Base-by-base conservation (phyloP, 2,797 vertebrate genomes). In the Florisuga fusca region DNA sequence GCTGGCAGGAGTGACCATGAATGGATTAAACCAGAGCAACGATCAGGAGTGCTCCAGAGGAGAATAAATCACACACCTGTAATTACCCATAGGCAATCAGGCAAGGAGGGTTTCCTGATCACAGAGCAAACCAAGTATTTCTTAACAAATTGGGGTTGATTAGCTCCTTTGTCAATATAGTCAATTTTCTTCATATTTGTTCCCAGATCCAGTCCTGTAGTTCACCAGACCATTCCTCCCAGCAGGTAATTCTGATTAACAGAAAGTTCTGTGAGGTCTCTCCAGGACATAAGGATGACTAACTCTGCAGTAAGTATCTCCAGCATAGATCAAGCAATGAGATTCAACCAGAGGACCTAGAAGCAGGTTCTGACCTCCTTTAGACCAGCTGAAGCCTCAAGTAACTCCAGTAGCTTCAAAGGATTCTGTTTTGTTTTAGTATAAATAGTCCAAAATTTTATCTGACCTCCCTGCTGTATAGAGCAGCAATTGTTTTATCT, bases 281-380 rank as follows among this genome's bases (percentile, higher is more conserved):
- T 50, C 95, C 55, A 34, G 85, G 94, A 87, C 71, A 63, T 59
- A 82, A n/a, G 62, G 57, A 86, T 91, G 87, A 96, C 85, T 94
- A 95, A 87, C 82, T 45, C 93, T 66, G 72, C 26, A 38, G 58
- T 84, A 67, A 75, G 53, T 87, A 79, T 88, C 91, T 91, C 79
- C 89, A 71, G 73, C 87, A 87, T 7, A 84, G 83, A 86, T 78
- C 85, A 89, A 95, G 55, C 34, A 63, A 21, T 74, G 45, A 81
- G 43, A 71, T 84, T 82, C 34, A 94, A 72, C 55, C 62, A 36
- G 74, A 86, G 45, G 33, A 91, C 76, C 25, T 7, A 22, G 29
- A 64, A 91, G 82, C 78, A 58, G 27, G 20, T 88, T 94, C 79
- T 76, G 88, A 81, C 69, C 27, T 83, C 79, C 50, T 84, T 88